Conservation (phyloP, 2,113 vertebrate genomes). For the Rana temporaria region DNA sequence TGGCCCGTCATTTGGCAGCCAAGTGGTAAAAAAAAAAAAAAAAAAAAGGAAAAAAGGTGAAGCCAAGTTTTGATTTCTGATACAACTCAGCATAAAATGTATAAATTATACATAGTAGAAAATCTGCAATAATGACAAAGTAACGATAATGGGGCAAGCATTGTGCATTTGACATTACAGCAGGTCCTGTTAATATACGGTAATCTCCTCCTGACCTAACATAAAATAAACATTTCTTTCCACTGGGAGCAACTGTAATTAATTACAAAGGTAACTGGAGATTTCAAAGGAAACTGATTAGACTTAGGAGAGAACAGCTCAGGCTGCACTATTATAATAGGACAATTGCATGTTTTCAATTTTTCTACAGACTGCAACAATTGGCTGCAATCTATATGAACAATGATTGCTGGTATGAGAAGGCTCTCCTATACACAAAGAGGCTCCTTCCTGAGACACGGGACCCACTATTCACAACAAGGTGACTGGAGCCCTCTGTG, state of each 20-base stretch:
- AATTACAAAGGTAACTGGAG: background rate
- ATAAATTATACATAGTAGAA: too few relatives aligned
- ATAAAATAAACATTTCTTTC: background rate
- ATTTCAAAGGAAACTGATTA: background rate
- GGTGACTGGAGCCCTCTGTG: background rate
- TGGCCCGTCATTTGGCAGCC: too few relatives aligned
- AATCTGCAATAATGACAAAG: too few relatives aligned
- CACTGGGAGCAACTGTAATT: background rate
- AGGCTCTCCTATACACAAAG: background rate
- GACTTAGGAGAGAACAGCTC: background rate
- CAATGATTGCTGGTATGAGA: background rate
- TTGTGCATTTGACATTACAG: too few relatives aligned
- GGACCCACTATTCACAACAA: background rate
- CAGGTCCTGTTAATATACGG: background rate
- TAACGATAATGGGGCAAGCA: too few relatives aligned
- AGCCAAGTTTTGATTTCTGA: too few relatives aligned
- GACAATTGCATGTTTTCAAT: background rate
- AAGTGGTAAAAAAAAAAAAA: too few relatives aligned
- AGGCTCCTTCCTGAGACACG: conserved; percentile 23
- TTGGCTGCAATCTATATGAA: background rate
- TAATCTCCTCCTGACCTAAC: background rate
- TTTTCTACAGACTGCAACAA: background rate
- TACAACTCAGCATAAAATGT: too few relatives aligned
- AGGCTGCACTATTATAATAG: background rate
- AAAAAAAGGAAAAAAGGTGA: too few relatives aligned